Percentiles rank a stretch among this genome's conserved stretches.
Conservation (phyloP, 2,888 invertebrate species). For the Chymomyza caudatula region DNA sequence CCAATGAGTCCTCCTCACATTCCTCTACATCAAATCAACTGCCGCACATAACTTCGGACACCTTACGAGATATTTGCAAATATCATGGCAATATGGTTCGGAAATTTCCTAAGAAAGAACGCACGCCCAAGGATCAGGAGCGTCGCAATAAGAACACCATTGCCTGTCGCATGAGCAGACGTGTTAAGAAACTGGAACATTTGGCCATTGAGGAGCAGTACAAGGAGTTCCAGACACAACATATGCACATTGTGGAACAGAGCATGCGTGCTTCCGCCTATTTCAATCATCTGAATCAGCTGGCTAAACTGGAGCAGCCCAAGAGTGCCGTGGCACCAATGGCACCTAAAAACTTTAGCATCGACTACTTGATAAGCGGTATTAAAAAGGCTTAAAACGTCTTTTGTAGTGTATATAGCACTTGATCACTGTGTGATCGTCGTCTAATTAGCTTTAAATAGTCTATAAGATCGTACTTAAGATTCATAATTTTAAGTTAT, state of each 20-base stretch:
- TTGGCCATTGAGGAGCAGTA: slow-evolving; percentile 71
- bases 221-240: slow-evolving; percentile 54
- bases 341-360: slow-evolving; percentile 49
- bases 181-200: slow-evolving; percentile 72
- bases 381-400: slow-evolving; percentile 14
- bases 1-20: slow-evolving; percentile 24
- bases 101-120: slow-evolving; percentile 73
- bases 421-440: slow-evolving; percentile 34
- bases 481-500: slow-evolving; percentile 16
- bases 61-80: slow-evolving; percentile 64
- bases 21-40: slow-evolving; percentile 9
- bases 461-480: not conserved
- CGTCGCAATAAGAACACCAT: slow-evolving; percentile 74
- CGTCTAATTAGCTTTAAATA: slow-evolving; percentile 12
- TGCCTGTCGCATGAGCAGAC: slow-evolving; percentile 74
- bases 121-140: slow-evolving; percentile 74
- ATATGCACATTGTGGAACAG: slow-evolving; percentile 57
- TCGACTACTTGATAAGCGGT: slow-evolving; percentile 56
- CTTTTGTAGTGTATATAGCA: not conserved
- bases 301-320: slow-evolving; percentile 30
- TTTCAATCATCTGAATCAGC: slow-evolving; percentile 58
- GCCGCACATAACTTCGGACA: slow-evolving; percentile 46
- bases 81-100: slow-evolving; percentile 75
- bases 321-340: slow-evolving; percentile 7
- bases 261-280: slow-evolving; percentile 62